These are phyloP conservation scores for Burhinus oedicnemus DNA, from an alignment of 2,113 vertebrate species.

Conservation along the genomic window DNA sequence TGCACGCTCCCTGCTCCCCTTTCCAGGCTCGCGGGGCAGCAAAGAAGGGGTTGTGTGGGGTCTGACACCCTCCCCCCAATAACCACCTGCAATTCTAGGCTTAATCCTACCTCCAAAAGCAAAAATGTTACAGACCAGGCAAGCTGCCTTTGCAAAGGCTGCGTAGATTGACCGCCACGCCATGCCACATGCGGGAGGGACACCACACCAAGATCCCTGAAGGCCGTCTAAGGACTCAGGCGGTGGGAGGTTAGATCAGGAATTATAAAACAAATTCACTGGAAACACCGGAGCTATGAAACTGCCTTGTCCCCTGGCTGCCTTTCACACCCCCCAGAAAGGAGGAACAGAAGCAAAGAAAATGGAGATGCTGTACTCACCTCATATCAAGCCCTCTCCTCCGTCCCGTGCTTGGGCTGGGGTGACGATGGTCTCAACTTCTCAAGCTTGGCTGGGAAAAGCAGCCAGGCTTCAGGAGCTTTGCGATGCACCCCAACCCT, in stretches of 20 bases:
- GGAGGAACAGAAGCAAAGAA: background rate
- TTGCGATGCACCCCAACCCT: background rate
- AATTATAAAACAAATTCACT: background rate
- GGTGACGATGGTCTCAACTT: background rate
- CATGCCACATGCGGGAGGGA: fast-evolving
- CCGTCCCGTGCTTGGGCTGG: background rate
- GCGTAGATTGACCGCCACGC: fast-evolving
- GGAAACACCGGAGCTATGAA: background rate
- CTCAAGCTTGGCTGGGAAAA: background rate
- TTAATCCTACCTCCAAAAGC: background rate
- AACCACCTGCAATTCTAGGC: background rate
- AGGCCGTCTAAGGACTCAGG: fast-evolving
- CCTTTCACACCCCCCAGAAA: background rate
- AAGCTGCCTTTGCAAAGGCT: background rate
- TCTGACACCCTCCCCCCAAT: no score
- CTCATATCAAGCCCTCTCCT: background rate
- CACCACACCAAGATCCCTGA: fast-evolving
- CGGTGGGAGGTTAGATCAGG: background rate
- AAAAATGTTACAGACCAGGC: background rate
- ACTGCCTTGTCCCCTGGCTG: fast-evolving
- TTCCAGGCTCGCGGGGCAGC: fast-evolving
- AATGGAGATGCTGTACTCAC: background rate
- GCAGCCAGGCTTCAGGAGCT: background rate
- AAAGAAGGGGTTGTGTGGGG: background rate
- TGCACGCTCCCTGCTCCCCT: background rate